These are phyloP conservation scores for Heterodera schachtii DNA, from an alignment of 1,140 invertebrate species.

Conservation along the genomic window DNA sequence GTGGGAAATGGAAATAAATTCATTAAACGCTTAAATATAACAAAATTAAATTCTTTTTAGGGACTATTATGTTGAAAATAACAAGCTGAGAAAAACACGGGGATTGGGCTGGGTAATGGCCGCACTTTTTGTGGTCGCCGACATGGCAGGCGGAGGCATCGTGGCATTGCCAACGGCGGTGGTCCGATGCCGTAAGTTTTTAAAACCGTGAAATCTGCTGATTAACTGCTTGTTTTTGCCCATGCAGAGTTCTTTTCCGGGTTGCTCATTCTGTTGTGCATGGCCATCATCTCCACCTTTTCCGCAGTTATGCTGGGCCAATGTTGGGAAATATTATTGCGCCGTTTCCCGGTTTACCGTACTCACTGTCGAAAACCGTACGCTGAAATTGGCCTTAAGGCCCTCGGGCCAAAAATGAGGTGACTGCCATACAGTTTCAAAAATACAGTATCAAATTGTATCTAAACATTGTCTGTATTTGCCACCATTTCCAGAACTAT, in stretches of 20 bases:
- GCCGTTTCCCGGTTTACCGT: constrained; percentile 38
- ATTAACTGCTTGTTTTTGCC: constrained; percentile 12
- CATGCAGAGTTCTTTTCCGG: constrained; percentile 45
- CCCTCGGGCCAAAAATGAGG: constrained; percentile 41
- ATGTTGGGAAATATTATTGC: constrained; percentile 44
- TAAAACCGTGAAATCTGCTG: not conserved
- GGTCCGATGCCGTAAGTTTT: constrained; percentile 34
- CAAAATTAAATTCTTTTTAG: not conserved
- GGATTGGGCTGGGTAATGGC: constrained; percentile 41
- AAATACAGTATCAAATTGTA: no score
- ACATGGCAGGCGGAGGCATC: constrained; percentile 48
- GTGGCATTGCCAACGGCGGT: constrained; percentile 47
- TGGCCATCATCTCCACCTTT: constrained; percentile 32
- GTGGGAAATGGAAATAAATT: not conserved
- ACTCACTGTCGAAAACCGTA: constrained; percentile 55
- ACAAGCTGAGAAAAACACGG: constrained; percentile 23
- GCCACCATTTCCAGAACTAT: constrained; percentile 59
- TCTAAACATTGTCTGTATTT: not conserved
- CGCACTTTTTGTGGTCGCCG: constrained; percentile 44
- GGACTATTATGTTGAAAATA: constrained; percentile 26
- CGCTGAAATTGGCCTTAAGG: constrained; percentile 48
- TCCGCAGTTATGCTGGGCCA: constrained; percentile 48
- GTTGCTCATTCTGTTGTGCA: constrained; percentile 35
- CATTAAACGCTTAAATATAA: not conserved
- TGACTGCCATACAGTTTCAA: not conserved